Base-by-base conservation (phyloP, 2,888 invertebrate species). In the Sinohyriopsis cumingii region DNA sequence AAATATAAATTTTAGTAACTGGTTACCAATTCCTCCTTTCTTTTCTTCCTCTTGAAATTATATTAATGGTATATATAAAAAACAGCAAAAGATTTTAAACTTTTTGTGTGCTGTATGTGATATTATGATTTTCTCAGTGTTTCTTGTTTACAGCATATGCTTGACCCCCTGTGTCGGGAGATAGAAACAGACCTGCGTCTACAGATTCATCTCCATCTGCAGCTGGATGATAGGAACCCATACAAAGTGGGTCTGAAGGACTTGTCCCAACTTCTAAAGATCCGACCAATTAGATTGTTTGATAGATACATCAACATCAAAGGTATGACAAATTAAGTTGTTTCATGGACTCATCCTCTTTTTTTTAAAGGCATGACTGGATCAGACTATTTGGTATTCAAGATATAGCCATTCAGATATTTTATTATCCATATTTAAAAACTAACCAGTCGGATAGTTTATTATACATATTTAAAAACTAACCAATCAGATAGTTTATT, bases 131-230 rank as follows among this genome's bases (percentile, higher is more conserved):
- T 12, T 45, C 12, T 45, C 12, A 45, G 12, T 45, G 45, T 1
- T 45, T 45, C 12, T 60, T 24, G 59, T n/a, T 72, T 75, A 28
- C 80, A 90, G 89, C 80, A 87, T 75, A 80, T 91, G 55, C 71
- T 91, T 63, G 86, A 93, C 79, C 94, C 94, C 59, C 91, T 96
- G 54, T 96, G 96, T 87, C 94, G 94, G 82, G 93, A 94, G 84
- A 94, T 99, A 77, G 99, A 99, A 91, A 97, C 95, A 0, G 96
- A 97, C 89, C 92, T 99, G 66, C 93, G 99, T 25, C 91, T 98
- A 54, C 96, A 96, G 83, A 96, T 96, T 59, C 97, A 99, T 90
- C 93, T 95, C 0, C 97, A 98, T 91, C 92, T 98, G 57, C 95
- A 96, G 84, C 85, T 91, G 28, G 91, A 91, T 78, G 91, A 91